These are phyloP conservation scores for Heliopora coerulea DNA, from an alignment of 92 coral and sea anemone species.

Conservation along the genomic window DNA sequence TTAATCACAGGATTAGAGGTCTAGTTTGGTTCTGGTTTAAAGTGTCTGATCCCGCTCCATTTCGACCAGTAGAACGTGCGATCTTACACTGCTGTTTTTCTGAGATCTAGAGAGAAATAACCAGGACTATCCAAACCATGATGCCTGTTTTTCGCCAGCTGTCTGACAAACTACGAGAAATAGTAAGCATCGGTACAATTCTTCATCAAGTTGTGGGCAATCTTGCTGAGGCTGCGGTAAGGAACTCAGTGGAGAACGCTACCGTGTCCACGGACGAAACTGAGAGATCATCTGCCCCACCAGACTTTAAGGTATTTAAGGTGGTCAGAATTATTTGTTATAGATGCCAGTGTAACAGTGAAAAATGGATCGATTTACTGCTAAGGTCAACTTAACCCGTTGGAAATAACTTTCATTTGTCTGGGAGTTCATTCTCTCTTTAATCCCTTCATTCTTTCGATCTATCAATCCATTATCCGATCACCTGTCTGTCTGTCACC, in stretches of 20 bases:
- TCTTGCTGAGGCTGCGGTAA: not conserved
- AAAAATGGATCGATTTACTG: too few species aligned
- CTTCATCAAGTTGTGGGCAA: conserved; percentile 23
- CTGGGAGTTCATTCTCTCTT: too few species aligned
- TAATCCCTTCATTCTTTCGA: too few species aligned
- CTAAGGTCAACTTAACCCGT: too few species aligned
- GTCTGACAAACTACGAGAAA: conserved; percentile 7
- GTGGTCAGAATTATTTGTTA: not conserved
- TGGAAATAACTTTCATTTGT: too few species aligned
- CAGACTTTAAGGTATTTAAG: too few species aligned
- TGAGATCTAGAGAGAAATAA: conserved; percentile 5
- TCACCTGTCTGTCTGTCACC: too few species aligned
- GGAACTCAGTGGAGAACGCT: not conserved
- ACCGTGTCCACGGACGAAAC: not conserved
- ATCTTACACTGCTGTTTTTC: not conserved
- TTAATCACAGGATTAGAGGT: too few species aligned
- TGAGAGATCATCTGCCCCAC: too few species aligned
- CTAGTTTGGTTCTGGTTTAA: too few species aligned
- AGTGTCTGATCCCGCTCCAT: too few species aligned
- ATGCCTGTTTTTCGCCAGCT: conserved; percentile 1
- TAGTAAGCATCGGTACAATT: conserved; percentile 3
- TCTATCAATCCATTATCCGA: too few species aligned
- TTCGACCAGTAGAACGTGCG: not conserved
- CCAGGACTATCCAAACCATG: not conserved
- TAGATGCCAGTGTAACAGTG: not conserved